These are phyloP conservation scores for Clarias pachynema DNA, from an alignment of 2,797 vertebrate species.

Conservation along the genomic window DNA sequence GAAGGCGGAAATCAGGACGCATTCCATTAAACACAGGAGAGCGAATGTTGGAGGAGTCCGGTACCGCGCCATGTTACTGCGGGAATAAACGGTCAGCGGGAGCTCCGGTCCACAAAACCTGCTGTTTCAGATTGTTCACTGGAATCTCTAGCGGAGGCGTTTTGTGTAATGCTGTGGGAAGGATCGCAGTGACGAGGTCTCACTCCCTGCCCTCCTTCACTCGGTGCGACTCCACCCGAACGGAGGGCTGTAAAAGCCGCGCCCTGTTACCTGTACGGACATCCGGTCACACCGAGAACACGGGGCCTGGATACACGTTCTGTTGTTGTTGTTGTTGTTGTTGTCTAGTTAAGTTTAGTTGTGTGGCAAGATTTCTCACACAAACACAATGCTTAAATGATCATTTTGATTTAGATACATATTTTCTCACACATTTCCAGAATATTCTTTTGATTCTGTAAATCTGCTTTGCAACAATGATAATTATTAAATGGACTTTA, in stretches of 20 bases:
- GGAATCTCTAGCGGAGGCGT: background rate
- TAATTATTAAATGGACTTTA: too few species aligned
- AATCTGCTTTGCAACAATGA: too few species aligned
- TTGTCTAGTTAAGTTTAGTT: background rate
- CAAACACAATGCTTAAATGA: too few species aligned
- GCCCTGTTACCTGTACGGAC: constrained; percentile 11
- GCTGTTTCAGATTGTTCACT: constrained; percentile 1
- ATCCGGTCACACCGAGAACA: background rate
- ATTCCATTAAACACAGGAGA: constrained; percentile 48
- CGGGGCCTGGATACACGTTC: background rate
- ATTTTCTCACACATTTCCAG: too few species aligned
- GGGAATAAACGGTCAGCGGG: background rate
- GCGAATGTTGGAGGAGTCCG: constrained; percentile 30
- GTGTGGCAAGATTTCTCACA: background rate
- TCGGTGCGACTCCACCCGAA: background rate
- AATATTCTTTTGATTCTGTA: too few species aligned
- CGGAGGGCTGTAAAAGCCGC: background rate
- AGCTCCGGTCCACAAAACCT: background rate
- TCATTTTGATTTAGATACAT: too few species aligned
- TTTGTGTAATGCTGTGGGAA: constrained; percentile 20
- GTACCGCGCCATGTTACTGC: constrained; percentile 45
- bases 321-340: background rate
- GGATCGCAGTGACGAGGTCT: background rate
- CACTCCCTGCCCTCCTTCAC: background rate
- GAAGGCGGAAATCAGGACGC: constrained; percentile 67